These are phyloP conservation scores for Nematopogon swammerdamellus DNA, from an alignment of 2,888 invertebrate species.

Conservation along the genomic window DNA sequence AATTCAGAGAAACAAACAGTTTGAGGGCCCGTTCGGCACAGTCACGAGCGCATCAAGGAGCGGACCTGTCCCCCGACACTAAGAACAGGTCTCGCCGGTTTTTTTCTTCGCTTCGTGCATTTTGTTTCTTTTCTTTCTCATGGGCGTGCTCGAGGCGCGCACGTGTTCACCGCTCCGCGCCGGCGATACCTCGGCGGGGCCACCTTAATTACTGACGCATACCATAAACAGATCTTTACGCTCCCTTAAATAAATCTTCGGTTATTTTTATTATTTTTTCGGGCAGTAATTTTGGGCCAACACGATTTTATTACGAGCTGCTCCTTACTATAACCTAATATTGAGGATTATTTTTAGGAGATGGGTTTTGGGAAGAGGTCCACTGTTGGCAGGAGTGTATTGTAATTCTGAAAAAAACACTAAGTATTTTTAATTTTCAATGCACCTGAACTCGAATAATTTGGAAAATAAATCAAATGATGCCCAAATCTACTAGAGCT, in stretches of 20 bases:
- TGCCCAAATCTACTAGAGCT: too few relatives aligned
- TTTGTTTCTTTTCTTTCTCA: constrained; percentile 16
- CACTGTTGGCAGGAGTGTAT: too few relatives aligned
- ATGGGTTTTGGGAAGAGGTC: background rate
- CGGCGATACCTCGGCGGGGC: background rate
- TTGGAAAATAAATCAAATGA: too few relatives aligned
- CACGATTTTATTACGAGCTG: background rate
- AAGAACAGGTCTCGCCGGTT: constrained; percentile 46
- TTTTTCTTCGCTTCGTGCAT: constrained; percentile 31
- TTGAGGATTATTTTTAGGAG: background rate
- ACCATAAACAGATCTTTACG: constrained; percentile 59
- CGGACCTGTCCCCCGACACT: constrained; percentile 42
- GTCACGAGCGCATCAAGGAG: constrained; percentile 36
- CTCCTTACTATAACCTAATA: background rate
- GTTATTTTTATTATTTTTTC: constrained; percentile 27
- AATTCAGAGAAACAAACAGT: constrained; percentile 16
- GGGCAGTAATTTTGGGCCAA: constrained; percentile 34
- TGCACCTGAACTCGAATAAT: too few relatives aligned
- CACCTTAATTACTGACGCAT: constrained; percentile 54
- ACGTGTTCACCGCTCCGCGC: constrained; percentile 37
- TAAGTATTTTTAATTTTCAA: too few relatives aligned
- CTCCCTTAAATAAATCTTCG: constrained; percentile 56
- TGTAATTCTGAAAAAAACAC: too few relatives aligned
- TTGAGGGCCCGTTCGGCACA: constrained; percentile 24
- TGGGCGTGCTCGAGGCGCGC: constrained; percentile 43